phyloP scores from a whole-genome alignment of 2,888 invertebrate species.

The Tribolium freemani region DNA sequence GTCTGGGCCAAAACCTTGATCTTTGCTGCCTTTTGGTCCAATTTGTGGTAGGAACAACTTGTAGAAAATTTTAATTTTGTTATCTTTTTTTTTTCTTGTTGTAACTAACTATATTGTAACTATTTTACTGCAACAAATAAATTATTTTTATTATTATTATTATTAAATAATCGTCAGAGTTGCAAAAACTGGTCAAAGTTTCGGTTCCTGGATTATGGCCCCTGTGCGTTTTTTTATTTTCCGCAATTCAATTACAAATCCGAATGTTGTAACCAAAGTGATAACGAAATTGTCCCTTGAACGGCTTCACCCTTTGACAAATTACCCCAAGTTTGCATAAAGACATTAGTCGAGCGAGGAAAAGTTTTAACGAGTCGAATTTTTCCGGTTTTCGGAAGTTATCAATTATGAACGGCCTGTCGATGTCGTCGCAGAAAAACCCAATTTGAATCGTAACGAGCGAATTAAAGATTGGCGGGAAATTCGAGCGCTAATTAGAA shows the following conservation, averaged over 20 bases:
- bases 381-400: conserved; percentile 47
- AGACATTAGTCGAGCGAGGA: conserved; percentile 19
- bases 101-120: too few species aligned
- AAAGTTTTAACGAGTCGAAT: conserved; percentile 48
- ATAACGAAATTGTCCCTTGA: conserved; percentile 29
- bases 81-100: too few species aligned
- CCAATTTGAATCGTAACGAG: conserved; percentile 22
- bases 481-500: conserved; percentile 20
- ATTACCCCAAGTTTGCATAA: conserved; percentile 34
- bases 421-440: conserved; percentile 38
- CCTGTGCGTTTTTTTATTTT: not conserved
- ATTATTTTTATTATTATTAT: too few species aligned
- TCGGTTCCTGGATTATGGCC: too few species aligned
- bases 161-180: too few species aligned
- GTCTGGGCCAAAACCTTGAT: too few species aligned
- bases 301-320: conserved; percentile 28
- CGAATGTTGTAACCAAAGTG: conserved; percentile 26
- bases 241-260: conserved; percentile 25
- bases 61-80: too few species aligned
- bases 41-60: too few species aligned
- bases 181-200: too few species aligned
- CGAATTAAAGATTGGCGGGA: conserved; percentile 12
- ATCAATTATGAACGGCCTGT: conserved; percentile 47
- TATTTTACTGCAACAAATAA: too few species aligned
- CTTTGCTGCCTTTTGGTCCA: too few species aligned